Conservation (phyloP, 1,140 invertebrate genomes). For the Chelonus insularis region DNA sequence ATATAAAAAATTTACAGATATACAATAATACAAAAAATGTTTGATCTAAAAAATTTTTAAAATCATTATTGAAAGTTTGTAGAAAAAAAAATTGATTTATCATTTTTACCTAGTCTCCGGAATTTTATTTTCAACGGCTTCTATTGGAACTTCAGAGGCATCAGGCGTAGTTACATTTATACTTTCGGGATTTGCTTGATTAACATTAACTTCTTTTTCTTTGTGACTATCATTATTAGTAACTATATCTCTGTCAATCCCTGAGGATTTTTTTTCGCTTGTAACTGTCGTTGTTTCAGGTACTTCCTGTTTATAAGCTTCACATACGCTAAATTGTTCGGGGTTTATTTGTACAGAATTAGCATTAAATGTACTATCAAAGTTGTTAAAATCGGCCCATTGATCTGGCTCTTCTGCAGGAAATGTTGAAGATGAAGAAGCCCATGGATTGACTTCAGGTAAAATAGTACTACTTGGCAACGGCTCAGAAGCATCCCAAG, state of each 20-base stretch:
- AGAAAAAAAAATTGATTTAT: no score
- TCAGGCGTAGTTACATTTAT: conserved; percentile 1
- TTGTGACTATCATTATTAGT: background rate
- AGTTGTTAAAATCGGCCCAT: conserved; percentile 57
- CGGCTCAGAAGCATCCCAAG: conserved; percentile 41
- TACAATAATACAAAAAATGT: background rate
- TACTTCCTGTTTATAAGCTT: conserved; percentile 1
- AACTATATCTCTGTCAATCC: background rate
- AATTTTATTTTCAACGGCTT: background rate
- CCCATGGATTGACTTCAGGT: conserved; percentile 49
- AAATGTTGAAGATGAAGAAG: conserved; percentile 34
- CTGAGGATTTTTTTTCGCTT: background rate
- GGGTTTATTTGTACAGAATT: background rate
- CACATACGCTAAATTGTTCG: background rate
- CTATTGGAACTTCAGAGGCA: background rate
- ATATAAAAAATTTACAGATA: background rate
- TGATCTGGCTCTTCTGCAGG: conserved; percentile 41
- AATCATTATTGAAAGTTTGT: no score
- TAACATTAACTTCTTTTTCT: background rate
- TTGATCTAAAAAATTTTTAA: background rate
- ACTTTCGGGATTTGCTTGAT: background rate
- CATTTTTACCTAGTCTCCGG: background rate
- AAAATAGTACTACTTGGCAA: conserved; percentile 31
- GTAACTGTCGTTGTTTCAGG: conserved; percentile 11
- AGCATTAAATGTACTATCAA: conserved; percentile 39